Evolutionary conservation across 2,113 vertebrate genomes (phyloP).

Genomic region (Sakesphorus luctuosus): DNA sequence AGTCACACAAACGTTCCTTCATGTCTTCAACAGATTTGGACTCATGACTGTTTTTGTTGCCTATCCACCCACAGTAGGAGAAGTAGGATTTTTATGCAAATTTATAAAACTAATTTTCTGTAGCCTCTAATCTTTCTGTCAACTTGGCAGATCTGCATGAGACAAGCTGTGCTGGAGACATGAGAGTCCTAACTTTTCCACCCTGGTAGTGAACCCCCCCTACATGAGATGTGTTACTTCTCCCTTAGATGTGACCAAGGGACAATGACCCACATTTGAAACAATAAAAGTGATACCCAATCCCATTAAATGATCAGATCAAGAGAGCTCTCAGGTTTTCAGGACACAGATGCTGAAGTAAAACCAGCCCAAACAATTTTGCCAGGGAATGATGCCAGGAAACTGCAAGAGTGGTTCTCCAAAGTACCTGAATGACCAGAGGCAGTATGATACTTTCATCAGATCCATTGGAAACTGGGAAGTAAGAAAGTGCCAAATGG

Average conservation of each 20-base stretch:
- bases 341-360: not conserved
- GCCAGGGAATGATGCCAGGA: not conserved
- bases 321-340: not conserved
- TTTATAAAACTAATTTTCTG: not conserved
- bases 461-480: rapidly evolving
- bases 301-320: not conserved
- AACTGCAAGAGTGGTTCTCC: not conserved
- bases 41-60: not conserved
- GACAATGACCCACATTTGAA: not conserved
- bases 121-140: not conserved
- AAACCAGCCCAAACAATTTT: not conserved
- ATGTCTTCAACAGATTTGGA: not conserved
- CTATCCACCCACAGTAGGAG: not conserved
- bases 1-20: not conserved
- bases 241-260: not conserved
- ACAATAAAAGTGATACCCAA: not conserved
- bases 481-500: not conserved
- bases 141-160: not conserved
- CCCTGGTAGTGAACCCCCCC: not conserved
- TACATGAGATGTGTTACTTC: not conserved
- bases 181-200: not conserved
- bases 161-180: not conserved
- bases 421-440: not conserved
- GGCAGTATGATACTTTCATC: rapidly evolving
- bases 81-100: not conserved